phyloP scores from a whole-genome alignment of 1,140 invertebrate genomes.

The Atopsyche davidsoni region DNA sequence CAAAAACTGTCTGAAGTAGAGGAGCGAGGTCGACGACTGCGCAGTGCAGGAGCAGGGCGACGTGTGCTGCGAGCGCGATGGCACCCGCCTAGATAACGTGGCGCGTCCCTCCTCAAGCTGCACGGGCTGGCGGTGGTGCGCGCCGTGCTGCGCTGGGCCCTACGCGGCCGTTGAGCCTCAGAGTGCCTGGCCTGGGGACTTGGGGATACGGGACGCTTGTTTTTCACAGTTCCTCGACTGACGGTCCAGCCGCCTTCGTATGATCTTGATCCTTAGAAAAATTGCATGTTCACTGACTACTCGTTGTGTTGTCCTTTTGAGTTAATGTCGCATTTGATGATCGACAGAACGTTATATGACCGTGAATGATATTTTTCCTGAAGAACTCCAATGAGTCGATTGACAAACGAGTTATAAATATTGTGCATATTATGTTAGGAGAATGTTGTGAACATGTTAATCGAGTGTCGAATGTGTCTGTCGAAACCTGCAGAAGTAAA shows the following conservation, averaged over 20 bases:
- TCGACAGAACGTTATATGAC: too few species aligned
- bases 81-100: constrained; percentile 35
- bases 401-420: too few species aligned
- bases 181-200: constrained; percentile 4
- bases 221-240: constrained; percentile 20
- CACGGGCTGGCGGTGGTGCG: too few species aligned
- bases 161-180: background rate
- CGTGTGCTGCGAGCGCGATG: constrained; percentile 13
- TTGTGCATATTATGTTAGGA: constrained; percentile 15
- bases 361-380: too few species aligned
- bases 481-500: constrained; percentile 8
- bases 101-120: constrained; percentile 21
- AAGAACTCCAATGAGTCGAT: too few species aligned
- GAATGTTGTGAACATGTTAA: constrained; percentile 5
- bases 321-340: too few species aligned
- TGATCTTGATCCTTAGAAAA: background rate
- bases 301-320: background rate
- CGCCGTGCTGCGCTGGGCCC: too few species aligned
- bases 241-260: background rate
- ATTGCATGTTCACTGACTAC: background rate
- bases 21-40: constrained; percentile 25
- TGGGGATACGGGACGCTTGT: constrained; percentile 22
- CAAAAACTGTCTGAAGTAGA: constrained; percentile 36
- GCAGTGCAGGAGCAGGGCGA: constrained; percentile 32
- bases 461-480: too few species aligned